Conservation (phyloP, 1,140 invertebrate genomes). For the Carcinoscorpius rotundicauda region DNA sequence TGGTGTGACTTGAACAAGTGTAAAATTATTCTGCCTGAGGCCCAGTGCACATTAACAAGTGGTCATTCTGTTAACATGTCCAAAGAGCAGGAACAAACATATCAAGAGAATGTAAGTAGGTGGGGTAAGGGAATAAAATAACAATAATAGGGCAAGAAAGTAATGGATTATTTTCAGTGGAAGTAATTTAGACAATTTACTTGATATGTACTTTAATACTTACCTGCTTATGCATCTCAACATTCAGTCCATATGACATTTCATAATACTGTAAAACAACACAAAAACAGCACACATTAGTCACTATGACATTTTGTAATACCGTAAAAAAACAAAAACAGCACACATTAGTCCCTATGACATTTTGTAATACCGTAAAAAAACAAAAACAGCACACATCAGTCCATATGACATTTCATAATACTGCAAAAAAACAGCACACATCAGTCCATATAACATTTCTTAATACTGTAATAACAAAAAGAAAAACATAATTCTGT, state of each 20-base stretch:
- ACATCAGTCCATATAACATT: neutral
- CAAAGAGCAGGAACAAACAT: no score
- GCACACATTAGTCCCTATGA: neutral
- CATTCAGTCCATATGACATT: slow-evolving; percentile 97
- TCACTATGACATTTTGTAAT: neutral
- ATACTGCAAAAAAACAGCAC: slow-evolving; percentile 44
- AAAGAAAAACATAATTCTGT: neutral
- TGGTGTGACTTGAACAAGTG: no score
- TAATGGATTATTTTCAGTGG: no score
- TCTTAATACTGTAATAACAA: neutral
- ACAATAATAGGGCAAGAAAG: no score
- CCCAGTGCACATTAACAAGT: no score
- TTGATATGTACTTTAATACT: slow-evolving; percentile 27
- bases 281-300: slow-evolving; percentile 8
- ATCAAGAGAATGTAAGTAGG: no score
- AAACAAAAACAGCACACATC: neutral
- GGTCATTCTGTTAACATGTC: no score
- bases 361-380: neutral
- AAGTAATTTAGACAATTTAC: no score
- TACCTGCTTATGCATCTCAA: slow-evolving; percentile 99
- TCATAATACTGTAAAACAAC: slow-evolving; percentile 69
- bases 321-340: neutral
- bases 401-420: slow-evolving; percentile 45
- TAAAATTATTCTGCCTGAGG: no score
- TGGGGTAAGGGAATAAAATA: no score